Evolutionary conservation across 2,797 vertebrate species (phyloP), one percentile per base, ranked within the genome.

Genomic region (Mionectes olivaceus): DNA sequence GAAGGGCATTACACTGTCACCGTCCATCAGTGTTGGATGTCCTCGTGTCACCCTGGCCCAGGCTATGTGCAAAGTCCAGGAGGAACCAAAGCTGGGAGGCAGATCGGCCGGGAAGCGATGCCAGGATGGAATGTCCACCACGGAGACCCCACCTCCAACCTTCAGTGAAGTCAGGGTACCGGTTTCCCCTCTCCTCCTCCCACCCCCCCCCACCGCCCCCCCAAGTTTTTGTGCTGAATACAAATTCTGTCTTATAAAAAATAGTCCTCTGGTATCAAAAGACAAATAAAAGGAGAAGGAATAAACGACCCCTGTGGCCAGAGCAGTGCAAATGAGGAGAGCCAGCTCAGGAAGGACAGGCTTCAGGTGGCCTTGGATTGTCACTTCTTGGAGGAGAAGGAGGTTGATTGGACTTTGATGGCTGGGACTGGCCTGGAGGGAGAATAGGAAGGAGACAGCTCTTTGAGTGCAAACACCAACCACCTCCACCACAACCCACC

Each of bases 341-440:
- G 86, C 91, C 95, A 86, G 94, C 90, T 87, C 79, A 57, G 85
- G 67, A 69, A 57, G 67, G 47, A 53, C 11, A 46, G 28, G 55
- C 61, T 53, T 19, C 87, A 47, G 76, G 52, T 63, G 85, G 74
- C 65, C 86, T 80, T 70, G 83, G 27, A 44, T 55, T 49, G 97
- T 99, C 98, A 98, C 97, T 98, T 99, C 97, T 97, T 97, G 60
- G 97, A 98, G n/a, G 82, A 91, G 80, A 97, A 97, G 35, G 98
- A 98, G 92, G 97, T 95, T 87, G 98, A 93, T 77, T 97, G 98
- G 97, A 92, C 95, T 98, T 98, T 99, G 96, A 98, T 96, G 95
- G 98, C 97, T 94, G 98, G 98, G 90, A 98, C 96, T 19, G 97
- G 97, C 93, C 97, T 98, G 41, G 27, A 63, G 56, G 2, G 5